These are phyloP conservation scores for Nymphalis c-album DNA, from an alignment of 2,888 invertebrate species.

Conservation along the genomic window DNA sequence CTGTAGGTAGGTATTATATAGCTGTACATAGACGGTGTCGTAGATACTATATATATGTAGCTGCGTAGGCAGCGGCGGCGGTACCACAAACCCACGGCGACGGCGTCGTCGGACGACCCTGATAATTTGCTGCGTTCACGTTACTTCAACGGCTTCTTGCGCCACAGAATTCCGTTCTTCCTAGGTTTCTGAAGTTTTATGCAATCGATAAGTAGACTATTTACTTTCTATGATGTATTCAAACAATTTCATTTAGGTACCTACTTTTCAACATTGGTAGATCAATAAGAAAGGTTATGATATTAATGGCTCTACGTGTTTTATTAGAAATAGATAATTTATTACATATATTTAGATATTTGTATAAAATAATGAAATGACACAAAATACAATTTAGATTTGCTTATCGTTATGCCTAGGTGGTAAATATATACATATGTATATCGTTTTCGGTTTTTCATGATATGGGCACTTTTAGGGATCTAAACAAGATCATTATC, in stretches of 20 bases:
- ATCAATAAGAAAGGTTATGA: not conserved
- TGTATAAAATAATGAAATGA: too few species aligned
- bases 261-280: not conserved
- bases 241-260: not conserved
- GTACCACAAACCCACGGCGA: constrained; percentile 62
- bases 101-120: constrained; percentile 74
- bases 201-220: constrained; percentile 39
- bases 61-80: constrained; percentile 67
- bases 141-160: constrained; percentile 80
- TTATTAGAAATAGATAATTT: too few species aligned
- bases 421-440: too few species aligned
- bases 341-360: too few species aligned
- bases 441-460: too few species aligned
- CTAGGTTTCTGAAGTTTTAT: constrained; percentile 59
- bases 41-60: constrained; percentile 52
- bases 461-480: not conserved
- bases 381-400: too few species aligned
- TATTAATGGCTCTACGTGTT: too few species aligned
- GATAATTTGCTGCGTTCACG: constrained; percentile 80
- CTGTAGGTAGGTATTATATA: constrained; percentile 50
- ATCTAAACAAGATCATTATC: not conserved
- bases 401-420: too few species aligned
- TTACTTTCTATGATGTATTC: not conserved
- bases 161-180: constrained; percentile 68
- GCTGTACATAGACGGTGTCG: constrained; percentile 35